Base-by-base conservation (phyloP, 92 coral and sea anemone species). In the Parazoanthus atlanticus region DNA sequence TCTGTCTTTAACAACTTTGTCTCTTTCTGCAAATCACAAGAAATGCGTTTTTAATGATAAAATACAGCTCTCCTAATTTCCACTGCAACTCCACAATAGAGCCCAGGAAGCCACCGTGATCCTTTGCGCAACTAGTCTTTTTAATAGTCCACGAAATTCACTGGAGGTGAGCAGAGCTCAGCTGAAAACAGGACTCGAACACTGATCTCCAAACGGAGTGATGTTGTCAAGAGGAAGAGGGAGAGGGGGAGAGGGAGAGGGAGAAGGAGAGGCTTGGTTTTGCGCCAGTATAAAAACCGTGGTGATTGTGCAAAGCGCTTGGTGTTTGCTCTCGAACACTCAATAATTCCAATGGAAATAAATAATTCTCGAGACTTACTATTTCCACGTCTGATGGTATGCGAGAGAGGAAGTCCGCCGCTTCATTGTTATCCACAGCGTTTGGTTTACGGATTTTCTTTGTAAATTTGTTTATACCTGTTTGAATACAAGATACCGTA, bases 391-490 rank as follows among this genome's bases (percentile, higher is more conserved):
- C 98, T 43, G 99, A 96, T 40, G 99, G 99, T 36, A 96, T 91
- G 34, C 99, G 98, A 11, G 98, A 96, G 86, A 96, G 77, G 92
- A 96, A 96, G 89, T 96, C 99, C 66, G 88, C 79, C 25, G 96
- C 92, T 76, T 96, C 99, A 89, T 96, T 96, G 94, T 95, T 95
- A 70, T 96, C 99, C 3, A 96, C 98, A n/a, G 95, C 98, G 79
- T 95, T 95, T 0, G 99, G 99, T 89, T 96, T 96, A 11, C 99
- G 99, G 94, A 96, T 95, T 92, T 96, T 96, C 97, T 96, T 96
- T 71, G 99, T 96, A 74, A 96, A 96, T 88, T 96, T 96, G 93
- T 96, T 96, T 78, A 96, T 93, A 77, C 96, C 96, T 94, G 76
- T 43, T 74, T 34, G 34, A 15, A 76, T 6, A 88, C 46, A 80